phyloP scores from a whole-genome alignment of 2,113 vertebrate species.

The Pluvianellus socialis region DNA sequence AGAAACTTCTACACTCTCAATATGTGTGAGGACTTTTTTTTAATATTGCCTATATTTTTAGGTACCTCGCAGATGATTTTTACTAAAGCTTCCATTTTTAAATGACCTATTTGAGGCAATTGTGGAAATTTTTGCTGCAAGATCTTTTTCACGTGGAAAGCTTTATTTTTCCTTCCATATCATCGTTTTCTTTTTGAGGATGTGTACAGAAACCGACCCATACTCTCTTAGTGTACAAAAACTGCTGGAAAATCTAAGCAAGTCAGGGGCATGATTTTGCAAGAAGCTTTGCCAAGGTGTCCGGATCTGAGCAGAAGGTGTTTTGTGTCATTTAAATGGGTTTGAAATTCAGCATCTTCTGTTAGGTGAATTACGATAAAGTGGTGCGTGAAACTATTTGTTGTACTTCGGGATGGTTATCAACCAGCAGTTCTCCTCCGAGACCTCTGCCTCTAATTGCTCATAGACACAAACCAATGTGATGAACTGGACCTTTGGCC shows the following conservation, averaged over 20 bases:
- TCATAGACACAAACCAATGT: neutral
- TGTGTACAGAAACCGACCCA: neutral
- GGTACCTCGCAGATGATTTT: conserved; percentile 1
- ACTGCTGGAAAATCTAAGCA: neutral
- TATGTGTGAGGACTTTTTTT: neutral
- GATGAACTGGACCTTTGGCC: neutral
- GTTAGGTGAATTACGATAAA: neutral
- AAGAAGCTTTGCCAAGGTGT: neutral
- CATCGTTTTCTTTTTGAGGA: neutral
- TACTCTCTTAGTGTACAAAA: neutral
- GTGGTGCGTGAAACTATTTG: neutral
- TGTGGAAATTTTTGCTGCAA: neutral
- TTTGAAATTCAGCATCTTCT: neutral
- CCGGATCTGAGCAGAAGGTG: neutral
- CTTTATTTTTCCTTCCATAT: neutral
- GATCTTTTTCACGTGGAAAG: neutral
- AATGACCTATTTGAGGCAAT: conserved; percentile 34
- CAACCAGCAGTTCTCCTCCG: neutral
- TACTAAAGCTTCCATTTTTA: conserved; percentile 26
- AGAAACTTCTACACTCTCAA: neutral
- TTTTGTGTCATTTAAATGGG: neutral
- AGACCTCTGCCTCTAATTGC: neutral
- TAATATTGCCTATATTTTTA: neutral
- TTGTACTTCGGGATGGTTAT: neutral
- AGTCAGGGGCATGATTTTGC: neutral